phyloP scores from a whole-genome alignment of 1,140 invertebrate species.

The Hypsibius dujardini region DNA sequence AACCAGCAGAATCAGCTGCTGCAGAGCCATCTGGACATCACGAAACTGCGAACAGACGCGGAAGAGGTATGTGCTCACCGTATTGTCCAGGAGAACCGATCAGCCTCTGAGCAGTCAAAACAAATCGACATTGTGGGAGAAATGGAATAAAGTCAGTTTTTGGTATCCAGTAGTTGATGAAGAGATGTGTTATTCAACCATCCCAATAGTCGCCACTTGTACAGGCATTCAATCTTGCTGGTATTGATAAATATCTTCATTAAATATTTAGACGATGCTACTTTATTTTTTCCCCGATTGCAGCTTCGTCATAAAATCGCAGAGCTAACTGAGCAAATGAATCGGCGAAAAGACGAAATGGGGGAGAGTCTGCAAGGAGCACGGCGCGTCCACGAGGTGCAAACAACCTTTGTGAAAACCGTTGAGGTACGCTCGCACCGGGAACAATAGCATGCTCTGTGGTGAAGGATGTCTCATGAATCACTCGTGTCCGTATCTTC shows the following conservation, averaged over 20 bases:
- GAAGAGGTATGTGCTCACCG: background rate
- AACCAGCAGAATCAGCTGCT: constrained; percentile 42
- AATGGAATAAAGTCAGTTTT: no score
- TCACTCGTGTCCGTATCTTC: background rate
- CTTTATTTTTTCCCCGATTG: no score
- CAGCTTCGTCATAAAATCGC: constrained; percentile 6
- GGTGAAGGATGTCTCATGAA: no score
- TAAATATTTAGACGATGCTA: background rate
- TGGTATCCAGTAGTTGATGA: no score
- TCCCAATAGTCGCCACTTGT: no score
- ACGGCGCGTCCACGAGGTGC: background rate
- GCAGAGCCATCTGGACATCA: constrained; percentile 41
- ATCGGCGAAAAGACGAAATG: constrained; percentile 12
- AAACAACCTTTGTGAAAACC: background rate
- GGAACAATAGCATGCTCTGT: no score
- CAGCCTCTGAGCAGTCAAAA: no score
- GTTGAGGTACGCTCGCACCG: constrained; percentile 7
- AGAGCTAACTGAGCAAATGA: background rate
- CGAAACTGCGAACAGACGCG: background rate
- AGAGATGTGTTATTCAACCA: no score
- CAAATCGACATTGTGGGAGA: no score
- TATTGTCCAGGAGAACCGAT: background rate
- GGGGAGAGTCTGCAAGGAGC: constrained; percentile 12
- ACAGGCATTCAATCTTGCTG: no score
- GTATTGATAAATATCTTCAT: background rate